These are phyloP conservation scores for Stramonita haemastoma DNA, from an alignment of 2,888 invertebrate genomes.

Conservation along the genomic window DNA sequence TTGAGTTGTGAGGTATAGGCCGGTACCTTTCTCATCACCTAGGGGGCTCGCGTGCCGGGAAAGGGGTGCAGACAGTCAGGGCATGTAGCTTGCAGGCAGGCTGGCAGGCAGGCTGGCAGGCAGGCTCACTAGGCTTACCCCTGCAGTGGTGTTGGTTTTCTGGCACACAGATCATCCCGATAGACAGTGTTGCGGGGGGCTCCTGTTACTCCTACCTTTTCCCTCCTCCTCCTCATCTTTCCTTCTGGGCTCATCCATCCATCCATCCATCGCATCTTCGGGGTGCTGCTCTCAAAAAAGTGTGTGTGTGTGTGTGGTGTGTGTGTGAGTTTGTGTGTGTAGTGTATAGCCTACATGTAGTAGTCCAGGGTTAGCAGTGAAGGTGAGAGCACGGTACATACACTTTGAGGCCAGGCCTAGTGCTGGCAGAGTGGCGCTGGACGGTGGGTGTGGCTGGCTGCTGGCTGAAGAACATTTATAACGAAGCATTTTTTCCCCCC, in stretches of 20 bases:
- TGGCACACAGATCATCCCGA: conserved; percentile 19
- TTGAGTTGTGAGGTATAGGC: too few relatives aligned
- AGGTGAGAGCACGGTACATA: conserved; percentile 21
- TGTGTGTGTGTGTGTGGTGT: background rate
- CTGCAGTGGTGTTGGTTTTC: conserved; percentile 32
- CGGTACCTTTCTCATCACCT: too few relatives aligned
- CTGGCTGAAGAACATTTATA: background rate
- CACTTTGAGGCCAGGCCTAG: too few relatives aligned
- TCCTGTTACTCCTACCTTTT: background rate
- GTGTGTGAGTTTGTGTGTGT: background rate
- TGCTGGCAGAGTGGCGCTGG: background rate
- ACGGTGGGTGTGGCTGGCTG: conserved; percentile 15
- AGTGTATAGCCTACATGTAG: background rate
- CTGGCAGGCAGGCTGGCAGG: too few relatives aligned
- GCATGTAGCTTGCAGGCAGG: too few relatives aligned
- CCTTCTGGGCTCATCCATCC: background rate
- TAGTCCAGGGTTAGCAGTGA: background rate
- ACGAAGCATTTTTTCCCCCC: too few relatives aligned
- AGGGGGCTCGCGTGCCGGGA: too few relatives aligned
- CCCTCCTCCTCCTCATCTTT: background rate
- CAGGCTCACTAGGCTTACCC: background rate
- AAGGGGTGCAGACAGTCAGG: too few relatives aligned
- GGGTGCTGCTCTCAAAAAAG: background rate
- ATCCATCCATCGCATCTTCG: background rate
- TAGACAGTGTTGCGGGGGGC: conserved; percentile 1